Evolutionary conservation across 1,140 invertebrate species (phyloP).

Genomic region (Periplaneta americana): DNA sequence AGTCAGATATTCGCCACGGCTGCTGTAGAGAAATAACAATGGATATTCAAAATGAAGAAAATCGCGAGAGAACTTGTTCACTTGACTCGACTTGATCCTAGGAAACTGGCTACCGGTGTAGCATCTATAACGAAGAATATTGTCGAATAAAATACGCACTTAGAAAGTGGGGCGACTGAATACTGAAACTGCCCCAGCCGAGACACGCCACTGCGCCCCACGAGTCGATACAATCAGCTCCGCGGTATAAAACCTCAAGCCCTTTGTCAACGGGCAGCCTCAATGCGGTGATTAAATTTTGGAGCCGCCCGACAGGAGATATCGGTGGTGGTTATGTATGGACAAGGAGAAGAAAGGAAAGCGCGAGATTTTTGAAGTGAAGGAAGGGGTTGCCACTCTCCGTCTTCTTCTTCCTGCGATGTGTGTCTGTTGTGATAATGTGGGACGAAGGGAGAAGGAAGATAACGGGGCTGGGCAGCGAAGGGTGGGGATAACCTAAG

Average conservation of each 20-base stretch:
- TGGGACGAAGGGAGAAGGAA: constrained; percentile 4
- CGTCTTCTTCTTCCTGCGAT: not conserved
- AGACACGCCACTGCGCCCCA: not conserved
- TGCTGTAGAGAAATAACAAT: too few species aligned
- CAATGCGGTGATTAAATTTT: constrained; percentile 16
- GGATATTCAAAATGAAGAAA: too few species aligned
- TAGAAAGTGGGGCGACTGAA: too few species aligned
- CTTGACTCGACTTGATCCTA: too few species aligned
- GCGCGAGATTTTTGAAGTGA: not conserved
- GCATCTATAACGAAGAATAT: too few species aligned
- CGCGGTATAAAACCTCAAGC: not conserved
- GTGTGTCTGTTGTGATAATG: constrained; percentile 1
- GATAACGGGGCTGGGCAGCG: not conserved
- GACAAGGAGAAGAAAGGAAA: not conserved
- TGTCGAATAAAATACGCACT: too few species aligned
- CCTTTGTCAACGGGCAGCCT: not conserved
- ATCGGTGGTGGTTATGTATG: not conserved
- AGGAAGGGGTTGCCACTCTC: not conserved
- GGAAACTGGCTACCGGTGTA: too few species aligned
- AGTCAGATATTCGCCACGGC: too few species aligned
- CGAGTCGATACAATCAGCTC: constrained; percentile 11
- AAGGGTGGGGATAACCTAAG: not conserved
- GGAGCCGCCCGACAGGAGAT: not conserved
- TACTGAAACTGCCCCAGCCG: too few species aligned
- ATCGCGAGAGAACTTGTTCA: too few species aligned